These are phyloP conservation scores for Enteromius viviparus DNA, from an alignment of 2,797 vertebrate genomes.

Conservation along the genomic window DNA sequence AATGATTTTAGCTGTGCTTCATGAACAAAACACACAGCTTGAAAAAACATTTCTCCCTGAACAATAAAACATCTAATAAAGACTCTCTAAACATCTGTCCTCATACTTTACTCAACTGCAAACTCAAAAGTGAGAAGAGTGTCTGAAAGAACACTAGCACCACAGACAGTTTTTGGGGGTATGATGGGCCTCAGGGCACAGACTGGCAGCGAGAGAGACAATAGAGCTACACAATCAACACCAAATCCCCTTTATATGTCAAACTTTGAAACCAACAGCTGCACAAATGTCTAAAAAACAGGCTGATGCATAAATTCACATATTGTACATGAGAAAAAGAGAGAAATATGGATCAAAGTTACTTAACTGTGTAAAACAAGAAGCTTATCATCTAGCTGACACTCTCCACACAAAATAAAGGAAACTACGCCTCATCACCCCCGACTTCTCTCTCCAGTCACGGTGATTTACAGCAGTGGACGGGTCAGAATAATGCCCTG, in stretches of 20 bases:
- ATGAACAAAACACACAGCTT: neutral
- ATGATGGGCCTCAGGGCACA: slow-evolving; percentile 68
- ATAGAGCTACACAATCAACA: slow-evolving; percentile 69
- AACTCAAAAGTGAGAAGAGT: neutral
- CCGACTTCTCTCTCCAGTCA: slow-evolving; percentile 63
- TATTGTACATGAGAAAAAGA: slow-evolving; percentile 29
- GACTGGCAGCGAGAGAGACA: slow-evolving; percentile 70
- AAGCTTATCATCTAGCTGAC: slow-evolving; percentile 39
- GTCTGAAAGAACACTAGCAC: slow-evolving; percentile 19
- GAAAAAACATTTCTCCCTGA: neutral
- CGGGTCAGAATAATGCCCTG: slow-evolving; percentile 80
- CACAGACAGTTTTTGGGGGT: slow-evolving; percentile 61
- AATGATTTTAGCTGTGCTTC: neutral
- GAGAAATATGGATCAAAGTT: neutral
- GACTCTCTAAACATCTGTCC: slow-evolving; percentile 3
- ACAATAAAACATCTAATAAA: slow-evolving; percentile 7
- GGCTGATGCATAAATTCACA: slow-evolving; percentile 55
- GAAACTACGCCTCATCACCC: slow-evolving; percentile 41
- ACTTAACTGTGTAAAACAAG: neutral
- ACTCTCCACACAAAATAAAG: slow-evolving; percentile 8
- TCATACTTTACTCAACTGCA: neutral
- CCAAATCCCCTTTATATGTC: slow-evolving; percentile 71
- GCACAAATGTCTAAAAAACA: slow-evolving; percentile 70
- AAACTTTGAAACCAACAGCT: slow-evolving; percentile 70
- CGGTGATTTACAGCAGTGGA: slow-evolving; percentile 74